Conservation (phyloP, 2,888 invertebrate species). For the Gerris lacustris region DNA sequence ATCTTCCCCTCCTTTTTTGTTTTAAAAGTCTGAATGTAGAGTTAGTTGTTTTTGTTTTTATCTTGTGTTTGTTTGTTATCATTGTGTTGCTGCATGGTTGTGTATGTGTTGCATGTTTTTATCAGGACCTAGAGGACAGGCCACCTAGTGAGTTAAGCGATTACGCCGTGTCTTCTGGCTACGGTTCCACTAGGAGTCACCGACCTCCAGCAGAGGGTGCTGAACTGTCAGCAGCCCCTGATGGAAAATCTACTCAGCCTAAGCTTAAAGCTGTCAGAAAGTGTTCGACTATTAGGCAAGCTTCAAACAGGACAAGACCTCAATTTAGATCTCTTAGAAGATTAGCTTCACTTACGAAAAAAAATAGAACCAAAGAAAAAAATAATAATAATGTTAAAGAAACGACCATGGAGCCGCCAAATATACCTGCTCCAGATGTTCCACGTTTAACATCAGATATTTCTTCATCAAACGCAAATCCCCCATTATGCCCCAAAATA, state of each 20-base stretch:
- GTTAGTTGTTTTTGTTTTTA: neutral
- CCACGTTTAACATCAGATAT: neutral
- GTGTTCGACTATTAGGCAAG: slow-evolving; percentile 22
- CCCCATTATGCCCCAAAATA: neutral
- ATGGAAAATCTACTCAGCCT: slow-evolving; percentile 31
- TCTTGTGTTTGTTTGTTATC: neutral
- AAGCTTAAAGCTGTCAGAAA: slow-evolving; percentile 27
- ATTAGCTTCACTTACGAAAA: slow-evolving; percentile 18
- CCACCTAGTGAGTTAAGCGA: slow-evolving; percentile 38
- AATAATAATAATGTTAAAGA: neutral
- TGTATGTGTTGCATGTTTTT: neutral
- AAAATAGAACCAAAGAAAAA: slow-evolving; percentile 24
- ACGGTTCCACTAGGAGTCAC: slow-evolving; percentile 40
- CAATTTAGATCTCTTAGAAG: slow-evolving; percentile 32
- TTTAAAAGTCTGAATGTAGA: neutral
- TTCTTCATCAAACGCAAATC: neutral
- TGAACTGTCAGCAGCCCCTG: slow-evolving; percentile 16
- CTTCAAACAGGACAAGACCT: slow-evolving; percentile 27
- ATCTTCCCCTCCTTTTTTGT: no score
- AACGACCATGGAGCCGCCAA: no score
- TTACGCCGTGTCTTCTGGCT: slow-evolving; percentile 39
- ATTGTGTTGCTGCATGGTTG: neutral
- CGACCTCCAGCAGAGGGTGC: slow-evolving; percentile 13
- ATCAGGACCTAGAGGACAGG: slow-evolving; percentile 27
- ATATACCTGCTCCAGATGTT: neutral